Evolutionary conservation across 2,113 vertebrate genomes (phyloP), one percentile per base, ranked within the genome.

Genomic region (Noturus placidus): DNA sequence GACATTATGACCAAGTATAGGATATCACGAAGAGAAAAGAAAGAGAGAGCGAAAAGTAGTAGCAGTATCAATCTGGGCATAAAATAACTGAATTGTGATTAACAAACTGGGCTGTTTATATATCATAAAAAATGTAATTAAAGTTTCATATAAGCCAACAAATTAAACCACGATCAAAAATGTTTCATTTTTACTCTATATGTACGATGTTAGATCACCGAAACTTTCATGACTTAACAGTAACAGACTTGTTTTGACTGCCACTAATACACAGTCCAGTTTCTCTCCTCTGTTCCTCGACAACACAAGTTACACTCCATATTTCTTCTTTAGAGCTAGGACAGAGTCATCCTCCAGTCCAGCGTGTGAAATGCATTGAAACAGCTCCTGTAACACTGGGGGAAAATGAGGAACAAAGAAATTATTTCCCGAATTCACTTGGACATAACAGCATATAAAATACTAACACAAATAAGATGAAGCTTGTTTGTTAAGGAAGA

Each of bases 371-470:
- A 99, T 91, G 85, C 96, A 96, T 90, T 91, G 94, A 92, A 99
- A 99, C 88, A 99, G 90, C 2, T 93, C 93, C 91, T 89, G 92
- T n/a, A 94, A 92, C 89, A 96, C 98, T 99, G 92, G 50, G 93
- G 94, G 74, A 91, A 57, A 91, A 67, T 76, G 67, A 0, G 50
- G 3, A 63, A 92, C 76, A 14, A 65, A 50, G 9, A 65, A 72
- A 76, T 56, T 30, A 1, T 19, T 80, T 3, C 13, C 11, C 2
- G 74, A 5, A 50, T 50, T 77, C 25, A 76, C 22, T 50, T 11
- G 11, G 42, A 42, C 33, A 74, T 25, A 42, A 72, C 0, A n/a
- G 11, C 2, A 54, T 4, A 30, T 27, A 79, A 56, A 54, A 54
- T 79, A 0, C 4, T 17, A n/a, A 77, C 76, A 78, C 2, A 52